These are phyloP conservation scores for Bombyx huttoni DNA, from an alignment of 2,888 invertebrate species.

Conservation along the genomic window DNA sequence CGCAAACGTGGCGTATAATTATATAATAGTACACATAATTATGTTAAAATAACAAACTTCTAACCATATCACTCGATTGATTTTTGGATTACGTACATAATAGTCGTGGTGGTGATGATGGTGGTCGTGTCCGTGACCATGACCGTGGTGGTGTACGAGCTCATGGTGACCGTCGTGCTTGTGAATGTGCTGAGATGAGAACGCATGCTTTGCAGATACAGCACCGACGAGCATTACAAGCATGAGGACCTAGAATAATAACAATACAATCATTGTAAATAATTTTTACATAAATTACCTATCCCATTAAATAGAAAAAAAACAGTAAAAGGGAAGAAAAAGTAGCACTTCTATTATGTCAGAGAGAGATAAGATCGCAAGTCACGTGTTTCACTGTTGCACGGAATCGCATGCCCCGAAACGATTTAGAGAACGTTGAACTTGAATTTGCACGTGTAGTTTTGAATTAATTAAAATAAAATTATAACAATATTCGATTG, in stretches of 20 bases:
- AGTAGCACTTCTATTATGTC: too few species aligned
- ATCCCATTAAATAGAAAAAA: too few species aligned
- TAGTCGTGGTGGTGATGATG: conserved; percentile 8
- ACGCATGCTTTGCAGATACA: conserved; percentile 12
- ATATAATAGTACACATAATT: too few species aligned
- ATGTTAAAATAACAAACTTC: too few species aligned
- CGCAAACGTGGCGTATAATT: too few species aligned
- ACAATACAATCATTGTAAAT: too few species aligned
- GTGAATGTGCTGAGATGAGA: conserved; percentile 24
- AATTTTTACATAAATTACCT: too few species aligned
- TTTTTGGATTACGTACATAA: conserved; percentile 5
- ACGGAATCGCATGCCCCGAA: neutral
- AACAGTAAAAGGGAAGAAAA: too few species aligned
- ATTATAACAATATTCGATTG: neutral
- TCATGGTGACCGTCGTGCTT: conserved; percentile 22
- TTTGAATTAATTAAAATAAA: neutral
- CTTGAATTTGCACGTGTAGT: neutral
- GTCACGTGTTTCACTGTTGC: neutral
- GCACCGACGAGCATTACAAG: neutral
- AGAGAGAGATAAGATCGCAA: neutral
- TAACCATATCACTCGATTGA: too few species aligned
- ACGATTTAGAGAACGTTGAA: neutral
- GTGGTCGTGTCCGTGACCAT: conserved; percentile 47
- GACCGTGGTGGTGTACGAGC: conserved; percentile 15
- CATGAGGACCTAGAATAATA: conserved; percentile 1